Base-by-base conservation (phyloP, 2,888 invertebrate genomes). In the Drosophila prostipennis region DNA sequence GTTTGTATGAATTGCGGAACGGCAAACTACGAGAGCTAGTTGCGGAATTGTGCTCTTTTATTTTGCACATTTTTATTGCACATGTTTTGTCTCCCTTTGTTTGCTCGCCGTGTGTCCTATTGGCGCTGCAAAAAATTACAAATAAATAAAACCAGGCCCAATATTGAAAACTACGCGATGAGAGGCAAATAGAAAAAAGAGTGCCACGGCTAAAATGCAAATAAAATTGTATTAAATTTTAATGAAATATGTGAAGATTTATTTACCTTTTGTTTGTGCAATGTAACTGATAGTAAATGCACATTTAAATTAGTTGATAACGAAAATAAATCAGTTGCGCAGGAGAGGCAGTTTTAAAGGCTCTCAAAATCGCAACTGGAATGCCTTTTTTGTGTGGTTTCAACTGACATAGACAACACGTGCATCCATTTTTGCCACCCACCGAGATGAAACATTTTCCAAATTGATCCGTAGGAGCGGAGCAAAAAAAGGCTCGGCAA, bases 11-110 rank as follows among this genome's bases (percentile, higher is more conserved):
- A 16, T 37, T 34, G 37, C 51, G 40, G 69, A 34, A 37, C 11
- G 32, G 26, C 48, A 49, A 32, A 26, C 49, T 14, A 49, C 46
- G 40, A 16, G 37, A 34, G 26, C 63, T 37, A 63, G 19, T 72
- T 63, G 57, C 36, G 19, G 46, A 39, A 63, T 72, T 80, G 65
- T 60, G 42, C 36, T 52, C 67, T 72, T 80, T 59, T 61, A 64
- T 76, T 74, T 73, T 67, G 39, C 55, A 14, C 19, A 34, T 75
- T 76, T 72, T 71, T 54, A 61, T 74, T 74, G 49, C 56, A 45
- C 39, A 8, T 46, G 48, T 57, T 70, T 63, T 67, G 42, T 23
- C 48, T 19, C 45, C 42, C 57, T 69, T 45, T 65, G 48, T 69
- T 63, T 64, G 39, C 14, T 26, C 29, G 74, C 71, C 67, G 51